Evolutionary conservation across 1,140 invertebrate genomes (phyloP).

Genomic region (Drosophila tropicalis): DNA sequence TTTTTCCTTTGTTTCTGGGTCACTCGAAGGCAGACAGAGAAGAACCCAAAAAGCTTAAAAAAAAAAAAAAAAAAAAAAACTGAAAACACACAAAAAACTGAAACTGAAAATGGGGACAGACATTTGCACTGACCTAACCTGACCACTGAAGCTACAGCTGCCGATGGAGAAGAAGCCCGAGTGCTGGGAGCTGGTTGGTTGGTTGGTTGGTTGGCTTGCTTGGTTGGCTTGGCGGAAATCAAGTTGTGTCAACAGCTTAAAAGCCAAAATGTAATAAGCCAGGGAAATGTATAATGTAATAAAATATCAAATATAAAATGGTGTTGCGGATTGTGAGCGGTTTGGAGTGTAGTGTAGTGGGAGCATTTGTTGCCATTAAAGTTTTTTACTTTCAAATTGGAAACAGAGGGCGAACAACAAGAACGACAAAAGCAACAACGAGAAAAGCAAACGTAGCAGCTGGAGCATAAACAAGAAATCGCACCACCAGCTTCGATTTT

Average conservation of each 20-base stretch:
- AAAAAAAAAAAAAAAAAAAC: constrained; percentile 6
- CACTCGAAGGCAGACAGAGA: constrained; percentile 41
- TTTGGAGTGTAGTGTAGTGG: constrained; percentile 31
- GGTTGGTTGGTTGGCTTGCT: neutral
- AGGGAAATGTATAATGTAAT: constrained; percentile 80
- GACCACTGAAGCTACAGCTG: constrained; percentile 11
- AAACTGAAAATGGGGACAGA: constrained; percentile 18
- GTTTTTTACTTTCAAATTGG: constrained; percentile 69
- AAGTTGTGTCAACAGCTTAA: constrained; percentile 82
- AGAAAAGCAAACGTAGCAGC: constrained; percentile 14
- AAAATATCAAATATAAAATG: constrained; percentile 80
- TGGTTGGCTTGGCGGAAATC: constrained; percentile 61
- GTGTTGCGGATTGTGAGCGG: constrained; percentile 26
- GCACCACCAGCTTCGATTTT: neutral
- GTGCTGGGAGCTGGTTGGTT: neutral
- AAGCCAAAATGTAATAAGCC: constrained; percentile 82
- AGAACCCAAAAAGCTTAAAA: constrained; percentile 15
- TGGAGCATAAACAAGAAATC: constrained; percentile 14
- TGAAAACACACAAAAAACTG: constrained; percentile 32
- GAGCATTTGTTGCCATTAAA: constrained; percentile 76
- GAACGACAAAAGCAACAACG: constrained; percentile 3
- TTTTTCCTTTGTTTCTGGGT: constrained; percentile 63
- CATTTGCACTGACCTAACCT: constrained; percentile 18
- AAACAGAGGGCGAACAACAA: constrained; percentile 31
- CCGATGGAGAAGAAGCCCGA: constrained; percentile 1